These are phyloP conservation scores for Galbula dea DNA, from an alignment of 2,113 vertebrate genomes.

Conservation along the genomic window DNA sequence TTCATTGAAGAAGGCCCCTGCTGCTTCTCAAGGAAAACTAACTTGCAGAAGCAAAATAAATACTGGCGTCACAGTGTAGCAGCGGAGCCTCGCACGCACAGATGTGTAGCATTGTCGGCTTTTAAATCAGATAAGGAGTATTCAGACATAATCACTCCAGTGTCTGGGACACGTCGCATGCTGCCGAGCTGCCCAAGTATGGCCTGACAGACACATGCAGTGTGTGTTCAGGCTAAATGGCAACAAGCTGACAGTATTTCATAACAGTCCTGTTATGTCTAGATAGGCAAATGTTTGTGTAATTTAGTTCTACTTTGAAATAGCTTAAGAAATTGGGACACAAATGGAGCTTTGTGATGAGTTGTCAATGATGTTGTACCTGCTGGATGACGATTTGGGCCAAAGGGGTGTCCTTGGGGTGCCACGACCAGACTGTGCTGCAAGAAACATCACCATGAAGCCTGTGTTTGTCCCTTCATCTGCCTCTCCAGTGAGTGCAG, in stretches of 20 bases:
- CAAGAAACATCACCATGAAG: too few species aligned
- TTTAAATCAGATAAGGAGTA: conserved; percentile 48
- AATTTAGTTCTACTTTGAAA: conserved; percentile 22
- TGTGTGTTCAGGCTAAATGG: background rate
- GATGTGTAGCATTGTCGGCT: conserved; percentile 1
- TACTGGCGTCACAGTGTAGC: background rate
- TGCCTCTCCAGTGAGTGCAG: background rate
- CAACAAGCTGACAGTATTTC: background rate
- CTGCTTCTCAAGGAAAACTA: conserved; percentile 49
- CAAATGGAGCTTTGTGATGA: conserved; percentile 23
- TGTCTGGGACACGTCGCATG: background rate
- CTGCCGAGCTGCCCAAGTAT: background rate
- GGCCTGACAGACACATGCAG: conserved; percentile 16
- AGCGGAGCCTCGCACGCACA: background rate
- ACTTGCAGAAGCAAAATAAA: conserved; percentile 60
- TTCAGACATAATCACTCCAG: conserved; percentile 17
- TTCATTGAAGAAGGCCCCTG: conserved; percentile 52
- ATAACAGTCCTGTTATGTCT: conserved; percentile 35
- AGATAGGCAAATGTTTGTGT: conserved; percentile 20
- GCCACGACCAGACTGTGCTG: rapidly evolving
- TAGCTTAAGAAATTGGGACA: background rate
- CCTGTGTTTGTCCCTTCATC: rapidly evolving
- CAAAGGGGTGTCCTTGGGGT: background rate
- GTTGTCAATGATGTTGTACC: background rate
- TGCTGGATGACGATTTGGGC: background rate